phyloP scores from a whole-genome alignment of 2,888 invertebrate species.

The Pomacea canaliculata region DNA sequence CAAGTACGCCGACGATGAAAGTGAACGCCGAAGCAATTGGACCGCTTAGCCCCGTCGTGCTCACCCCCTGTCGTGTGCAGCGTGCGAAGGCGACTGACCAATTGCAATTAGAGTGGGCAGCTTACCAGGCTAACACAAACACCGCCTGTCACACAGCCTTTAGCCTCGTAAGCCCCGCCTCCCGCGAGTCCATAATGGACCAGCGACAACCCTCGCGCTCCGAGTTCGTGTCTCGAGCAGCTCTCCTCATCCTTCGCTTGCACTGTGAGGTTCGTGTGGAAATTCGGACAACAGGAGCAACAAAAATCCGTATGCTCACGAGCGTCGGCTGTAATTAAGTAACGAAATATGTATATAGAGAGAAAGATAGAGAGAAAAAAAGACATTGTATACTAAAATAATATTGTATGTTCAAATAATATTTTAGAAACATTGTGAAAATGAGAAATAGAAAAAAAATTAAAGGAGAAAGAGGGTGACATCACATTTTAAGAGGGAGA shows the following conservation, averaged over 20 bases:
- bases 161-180: constrained; percentile 16
- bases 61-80: constrained; percentile 5
- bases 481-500: neutral
- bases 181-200: neutral
- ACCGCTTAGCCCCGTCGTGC: neutral
- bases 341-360: neutral
- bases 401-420: too few relatives aligned
- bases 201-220: too few relatives aligned
- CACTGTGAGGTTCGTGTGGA: too few relatives aligned
- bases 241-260: too few relatives aligned
- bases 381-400: too few relatives aligned
- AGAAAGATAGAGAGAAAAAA: neutral
- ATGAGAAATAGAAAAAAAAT: neutral
- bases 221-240: too few relatives aligned
- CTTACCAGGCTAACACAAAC: constrained; percentile 1
- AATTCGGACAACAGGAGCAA: too few relatives aligned
- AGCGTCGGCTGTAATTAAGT: neutral
- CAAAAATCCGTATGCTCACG: neutral
- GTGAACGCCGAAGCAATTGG: too few relatives aligned
- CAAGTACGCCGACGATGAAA: too few relatives aligned
- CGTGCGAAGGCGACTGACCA: constrained; percentile 6
- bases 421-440: too few relatives aligned
- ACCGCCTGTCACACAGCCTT: constrained; percentile 16
- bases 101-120: constrained; percentile 23
- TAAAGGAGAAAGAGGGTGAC: too few relatives aligned